Percentiles rank a stretch among this genome's conserved stretches.
phyloP scores from a whole-genome alignment of 2,888 invertebrate species.

The Catocala sponsa region DNA sequence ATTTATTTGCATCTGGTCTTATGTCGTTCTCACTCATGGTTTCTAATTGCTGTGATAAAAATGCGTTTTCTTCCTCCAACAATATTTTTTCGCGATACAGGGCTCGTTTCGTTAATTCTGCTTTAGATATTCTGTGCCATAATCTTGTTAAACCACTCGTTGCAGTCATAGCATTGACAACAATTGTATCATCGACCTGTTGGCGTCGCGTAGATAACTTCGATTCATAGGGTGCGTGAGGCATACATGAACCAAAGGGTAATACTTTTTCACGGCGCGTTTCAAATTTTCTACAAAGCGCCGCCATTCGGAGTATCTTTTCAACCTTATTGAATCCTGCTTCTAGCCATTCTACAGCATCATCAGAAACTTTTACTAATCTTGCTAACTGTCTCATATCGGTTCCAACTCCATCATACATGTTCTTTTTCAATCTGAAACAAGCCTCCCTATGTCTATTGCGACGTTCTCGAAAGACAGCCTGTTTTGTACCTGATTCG shows the following conservation, averaged over 20 bases:
- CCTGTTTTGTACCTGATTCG: conserved; percentile 81
- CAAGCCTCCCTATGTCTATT: conserved; percentile 75
- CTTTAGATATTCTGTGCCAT: conserved; percentile 80
- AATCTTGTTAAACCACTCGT: conserved; percentile 74
- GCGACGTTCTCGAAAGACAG: conserved; percentile 77
- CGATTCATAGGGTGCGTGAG: conserved; percentile 62
- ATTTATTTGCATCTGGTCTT: conserved; percentile 56
- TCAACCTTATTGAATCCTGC: conserved; percentile 79
- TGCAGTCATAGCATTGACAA: conserved; percentile 67
- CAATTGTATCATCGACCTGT: conserved; percentile 70
- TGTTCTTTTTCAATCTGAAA: conserved; percentile 64
- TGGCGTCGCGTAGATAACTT: conserved; percentile 61
- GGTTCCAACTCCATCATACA: conserved; percentile 64
- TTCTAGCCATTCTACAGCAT: conserved; percentile 75
- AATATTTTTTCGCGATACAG: conserved; percentile 73
- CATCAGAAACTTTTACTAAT: conserved; percentile 75
- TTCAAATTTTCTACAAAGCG: conserved; percentile 87
- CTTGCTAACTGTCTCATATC: conserved; percentile 66
- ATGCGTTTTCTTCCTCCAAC: conserved; percentile 71
- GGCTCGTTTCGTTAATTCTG: conserved; percentile 74
- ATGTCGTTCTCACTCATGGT: conserved; percentile 57
- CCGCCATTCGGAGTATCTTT: conserved; percentile 82
- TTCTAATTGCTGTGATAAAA: conserved; percentile 60
- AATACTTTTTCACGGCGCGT: conserved; percentile 85
- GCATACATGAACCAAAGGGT: conserved; percentile 68